phyloP scores from a whole-genome alignment of 2,113 vertebrate genomes.

The Burhinus oedicnemus region DNA sequence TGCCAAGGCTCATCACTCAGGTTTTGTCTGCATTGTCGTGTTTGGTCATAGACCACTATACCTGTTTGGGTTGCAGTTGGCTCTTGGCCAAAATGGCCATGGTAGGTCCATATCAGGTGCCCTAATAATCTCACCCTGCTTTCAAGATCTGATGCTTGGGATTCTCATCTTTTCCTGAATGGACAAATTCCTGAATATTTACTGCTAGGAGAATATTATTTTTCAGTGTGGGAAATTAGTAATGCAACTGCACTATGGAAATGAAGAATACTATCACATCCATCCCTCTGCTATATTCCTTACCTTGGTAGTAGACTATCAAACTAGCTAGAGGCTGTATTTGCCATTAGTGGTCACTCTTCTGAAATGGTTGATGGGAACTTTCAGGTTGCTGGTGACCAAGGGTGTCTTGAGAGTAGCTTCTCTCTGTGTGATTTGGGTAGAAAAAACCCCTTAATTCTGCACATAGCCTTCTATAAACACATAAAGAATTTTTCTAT shows the following conservation, averaged over 20 bases:
- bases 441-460: not conserved
- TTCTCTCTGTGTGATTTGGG: not conserved
- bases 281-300: not conserved
- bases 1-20: not conserved
- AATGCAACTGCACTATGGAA: not conserved
- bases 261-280: not conserved
- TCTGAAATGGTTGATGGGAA: not conserved
- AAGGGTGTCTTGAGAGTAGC: not conserved
- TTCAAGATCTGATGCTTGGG: not conserved
- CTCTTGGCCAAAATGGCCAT: not conserved
- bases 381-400: not conserved
- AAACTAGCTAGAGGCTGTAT: not conserved
- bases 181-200: not conserved
- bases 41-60: not conserved
- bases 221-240: not conserved
- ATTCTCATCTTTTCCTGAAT: not conserved
- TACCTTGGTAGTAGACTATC: not conserved
- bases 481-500: not conserved
- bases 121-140: not conserved
- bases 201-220: not conserved
- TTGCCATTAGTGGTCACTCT: not conserved
- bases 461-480: not conserved
- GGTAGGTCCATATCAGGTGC: not conserved
- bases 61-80: accelerated
- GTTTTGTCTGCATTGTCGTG: not conserved